Evolutionary conservation across 2,797 vertebrate species (phyloP), one percentile per base, ranked within the genome.

Genomic region (Vireo griseus): DNA sequence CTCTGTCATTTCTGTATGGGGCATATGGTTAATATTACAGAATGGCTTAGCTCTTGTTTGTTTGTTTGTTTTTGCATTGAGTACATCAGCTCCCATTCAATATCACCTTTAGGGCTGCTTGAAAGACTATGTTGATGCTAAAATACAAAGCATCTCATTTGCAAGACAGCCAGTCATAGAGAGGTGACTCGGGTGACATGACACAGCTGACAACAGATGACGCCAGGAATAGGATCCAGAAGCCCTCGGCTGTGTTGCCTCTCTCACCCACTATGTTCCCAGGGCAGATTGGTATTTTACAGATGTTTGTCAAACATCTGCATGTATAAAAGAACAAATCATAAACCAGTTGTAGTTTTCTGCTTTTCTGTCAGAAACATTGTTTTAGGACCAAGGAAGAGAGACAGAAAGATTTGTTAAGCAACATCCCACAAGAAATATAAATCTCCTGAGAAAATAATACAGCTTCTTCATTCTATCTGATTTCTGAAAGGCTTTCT

Each of bases 361-460:
- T 1, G 75, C 47, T 66, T 93, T 82, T 89, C 84, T 88, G 94
- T 72, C 81, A 93, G 59, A 92, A 80, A 67, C 76, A 96, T 94
- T 96, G 95, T 92, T 95, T 89, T 81, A 68, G 62, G 69, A 80
- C 39, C 40, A 78, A 75, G 62, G 33, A 94, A 89, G 35, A 89
- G 42, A 74, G 68, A 89, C 84, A 88, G 81, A 96, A 94, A 88
- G 72, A 91, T 88, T 72, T 91, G 47, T 93, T 94, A 91, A 77
- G 84, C 84, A 94, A 94, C 63, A 74, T 89, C 92, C 91, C 91
- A 87, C 0, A 5, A 93, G 81, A 58, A 83, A 68, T 80, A 91
- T 96, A 95, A 94, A 96, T 97, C 92, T 93, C 86, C 45, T 47
- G 74, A 96, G 89, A 94, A 93, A 91, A 96, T 93, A 95, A 86